Percentiles rank a stretch among this genome's conserved stretches.
Evolutionary conservation across 1,140 invertebrate genomes (phyloP).

Genomic region (Pogonognathellus flavescens): DNA sequence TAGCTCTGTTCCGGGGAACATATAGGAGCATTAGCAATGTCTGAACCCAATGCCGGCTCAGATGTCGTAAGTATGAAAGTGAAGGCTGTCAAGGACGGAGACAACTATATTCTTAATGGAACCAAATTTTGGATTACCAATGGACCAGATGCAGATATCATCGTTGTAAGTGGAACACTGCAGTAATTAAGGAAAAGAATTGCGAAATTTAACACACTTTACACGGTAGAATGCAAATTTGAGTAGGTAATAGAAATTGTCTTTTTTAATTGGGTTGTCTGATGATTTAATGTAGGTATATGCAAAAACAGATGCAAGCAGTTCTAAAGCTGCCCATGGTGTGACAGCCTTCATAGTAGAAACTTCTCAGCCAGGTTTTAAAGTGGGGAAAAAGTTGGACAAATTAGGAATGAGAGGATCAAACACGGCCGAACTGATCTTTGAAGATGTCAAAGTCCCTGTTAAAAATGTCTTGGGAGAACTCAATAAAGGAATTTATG

Average conservation of each 20-base stretch:
- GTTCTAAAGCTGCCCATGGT: constrained; percentile 80
- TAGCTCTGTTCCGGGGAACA: constrained; percentile 93
- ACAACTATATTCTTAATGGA: constrained; percentile 95
- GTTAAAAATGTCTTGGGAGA: constrained; percentile 87
- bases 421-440: constrained; percentile 94
- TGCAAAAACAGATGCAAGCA: constrained; percentile 84
- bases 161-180: constrained; percentile 78
- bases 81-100: constrained; percentile 83
- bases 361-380: constrained; percentile 90
- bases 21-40: constrained; percentile 97
- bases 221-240: constrained; percentile 31
- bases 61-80: constrained; percentile 98
- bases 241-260: too few relatives aligned
- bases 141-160: constrained; percentile 93
- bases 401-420: constrained; percentile 98
- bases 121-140: constrained; percentile 99
- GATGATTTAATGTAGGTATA: constrained; percentile 83
- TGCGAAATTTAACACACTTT: neutral
- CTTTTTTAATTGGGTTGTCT: too few relatives aligned
- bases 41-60: constrained; percentile 91
- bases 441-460: constrained; percentile 94
- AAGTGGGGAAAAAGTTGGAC: constrained; percentile 89
- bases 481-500: constrained; percentile 93
- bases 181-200: too few relatives aligned
- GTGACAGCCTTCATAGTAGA: constrained; percentile 97